phyloP scores from a whole-genome alignment of 2,113 vertebrate species.

The Patagioenas fasciata region DNA sequence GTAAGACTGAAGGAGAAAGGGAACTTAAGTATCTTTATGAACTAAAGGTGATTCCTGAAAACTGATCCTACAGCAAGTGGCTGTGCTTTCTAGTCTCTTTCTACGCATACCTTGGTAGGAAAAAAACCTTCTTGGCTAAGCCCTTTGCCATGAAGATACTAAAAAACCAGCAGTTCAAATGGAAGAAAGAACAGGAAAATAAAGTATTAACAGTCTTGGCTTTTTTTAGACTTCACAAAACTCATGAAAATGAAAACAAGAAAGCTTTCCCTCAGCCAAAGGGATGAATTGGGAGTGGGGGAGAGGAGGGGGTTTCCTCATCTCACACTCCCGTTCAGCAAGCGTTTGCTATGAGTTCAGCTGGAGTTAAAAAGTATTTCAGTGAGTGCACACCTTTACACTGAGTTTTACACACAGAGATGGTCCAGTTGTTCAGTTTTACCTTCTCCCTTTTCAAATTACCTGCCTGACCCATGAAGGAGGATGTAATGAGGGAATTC shows the following conservation, averaged over 20 bases:
- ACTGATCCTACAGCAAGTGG: not conserved
- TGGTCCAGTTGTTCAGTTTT: not conserved
- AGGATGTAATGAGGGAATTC: not conserved
- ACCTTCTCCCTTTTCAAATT: not conserved
- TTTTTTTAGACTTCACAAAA: not conserved
- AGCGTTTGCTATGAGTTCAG: not conserved
- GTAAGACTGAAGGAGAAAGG: not conserved
- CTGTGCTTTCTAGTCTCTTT: not conserved
- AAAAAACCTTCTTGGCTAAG: not conserved
- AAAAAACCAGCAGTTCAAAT: not conserved
- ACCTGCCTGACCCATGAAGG: not conserved
- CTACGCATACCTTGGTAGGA: not conserved
- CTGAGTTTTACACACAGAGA: not conserved
- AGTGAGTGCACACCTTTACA: not conserved
- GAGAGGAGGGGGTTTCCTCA: not conserved
- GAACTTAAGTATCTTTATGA: not conserved
- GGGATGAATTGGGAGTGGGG: not conserved
- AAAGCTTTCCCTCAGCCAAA: not conserved
- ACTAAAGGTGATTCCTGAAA: not conserved
- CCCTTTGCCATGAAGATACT: not conserved
- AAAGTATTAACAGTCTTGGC: not conserved
- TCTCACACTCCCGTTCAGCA: not conserved
- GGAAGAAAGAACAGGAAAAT: conserved; percentile 26
- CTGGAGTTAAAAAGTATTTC: not conserved
- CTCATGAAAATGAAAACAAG: conserved; percentile 10